These are phyloP conservation scores for Chelonus formosanus DNA, from an alignment of 2,888 invertebrate species.

Conservation along the genomic window DNA sequence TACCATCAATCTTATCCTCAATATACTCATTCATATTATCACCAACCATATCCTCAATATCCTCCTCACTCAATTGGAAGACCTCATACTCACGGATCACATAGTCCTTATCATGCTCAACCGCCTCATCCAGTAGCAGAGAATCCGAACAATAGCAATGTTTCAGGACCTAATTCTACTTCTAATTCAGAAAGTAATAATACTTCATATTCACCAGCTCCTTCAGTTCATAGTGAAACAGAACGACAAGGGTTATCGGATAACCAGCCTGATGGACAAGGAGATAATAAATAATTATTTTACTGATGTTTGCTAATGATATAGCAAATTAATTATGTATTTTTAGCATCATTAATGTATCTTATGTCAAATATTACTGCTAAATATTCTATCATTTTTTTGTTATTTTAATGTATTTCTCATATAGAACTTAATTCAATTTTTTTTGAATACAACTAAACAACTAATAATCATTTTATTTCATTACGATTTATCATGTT, in stretches of 20 bases:
- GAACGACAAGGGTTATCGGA: conserved; percentile 56
- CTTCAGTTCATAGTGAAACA: conserved; percentile 52
- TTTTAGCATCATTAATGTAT: no score
- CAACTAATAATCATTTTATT: no score
- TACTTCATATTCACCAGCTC: conserved; percentile 54
- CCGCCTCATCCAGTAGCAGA: conserved; percentile 57
- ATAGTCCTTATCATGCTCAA: conserved; percentile 59
- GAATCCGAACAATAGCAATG: conserved; percentile 48
- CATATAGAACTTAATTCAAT: no score
- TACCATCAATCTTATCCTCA: conserved; percentile 67
- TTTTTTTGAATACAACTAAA: no score
- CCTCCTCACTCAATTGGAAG: conserved; percentile 67
- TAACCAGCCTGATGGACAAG: conserved; percentile 54
- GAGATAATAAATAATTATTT: conserved; percentile 57
- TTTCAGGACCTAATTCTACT: conserved; percentile 43
- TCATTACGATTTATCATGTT: no score
- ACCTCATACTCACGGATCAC: conserved; percentile 65
- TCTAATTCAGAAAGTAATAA: conserved; percentile 47
- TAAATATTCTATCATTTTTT: no score
- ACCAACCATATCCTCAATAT: conserved; percentile 69
- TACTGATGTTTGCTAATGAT: conserved; percentile 43
- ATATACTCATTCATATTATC: conserved; percentile 67
- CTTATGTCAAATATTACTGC: no score
- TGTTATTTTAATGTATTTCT: no score
- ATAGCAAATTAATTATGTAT: background rate